phyloP scores from a whole-genome alignment of 1,140 invertebrate species.

The Drosophila novamexicana region DNA sequence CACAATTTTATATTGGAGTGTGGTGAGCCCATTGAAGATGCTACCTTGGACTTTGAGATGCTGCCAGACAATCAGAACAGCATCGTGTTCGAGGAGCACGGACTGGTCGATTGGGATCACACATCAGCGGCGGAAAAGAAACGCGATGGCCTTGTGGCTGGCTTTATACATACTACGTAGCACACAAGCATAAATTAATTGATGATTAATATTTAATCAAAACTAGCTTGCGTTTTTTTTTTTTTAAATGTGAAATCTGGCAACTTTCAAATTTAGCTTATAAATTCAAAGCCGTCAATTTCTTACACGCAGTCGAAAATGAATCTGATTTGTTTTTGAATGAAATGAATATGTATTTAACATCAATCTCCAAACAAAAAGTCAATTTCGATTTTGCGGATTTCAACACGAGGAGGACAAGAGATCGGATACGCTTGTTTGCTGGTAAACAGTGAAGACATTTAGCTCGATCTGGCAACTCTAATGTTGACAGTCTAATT shows the following conservation, averaged over 20 bases:
- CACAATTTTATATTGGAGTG: conserved; percentile 54
- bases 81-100: conserved; percentile 36
- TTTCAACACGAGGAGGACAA: neutral
- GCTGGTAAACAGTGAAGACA: no score
- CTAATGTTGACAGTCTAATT: neutral
- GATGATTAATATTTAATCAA: neutral
- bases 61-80: conserved; percentile 22
- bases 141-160: conserved; percentile 26
- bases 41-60: conserved; percentile 26
- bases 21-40: conserved; percentile 36
- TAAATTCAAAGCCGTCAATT: neutral
- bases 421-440: no score
- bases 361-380: no score
- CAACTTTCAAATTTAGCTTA: neutral
- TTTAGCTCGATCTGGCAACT: neutral
- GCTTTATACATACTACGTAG: conserved; percentile 20
- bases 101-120: conserved; percentile 23
- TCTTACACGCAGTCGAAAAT: no score
- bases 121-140: conserved; percentile 44
- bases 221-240: neutral
- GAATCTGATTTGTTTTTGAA: no score
- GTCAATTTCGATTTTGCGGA: neutral
- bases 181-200: neutral
- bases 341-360: no score
- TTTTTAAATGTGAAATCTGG: neutral